Percentiles rank a stretch among this genome's conserved stretches.
Conservation (phyloP, 1,140 invertebrate species). For the Apis dorsata region DNA sequence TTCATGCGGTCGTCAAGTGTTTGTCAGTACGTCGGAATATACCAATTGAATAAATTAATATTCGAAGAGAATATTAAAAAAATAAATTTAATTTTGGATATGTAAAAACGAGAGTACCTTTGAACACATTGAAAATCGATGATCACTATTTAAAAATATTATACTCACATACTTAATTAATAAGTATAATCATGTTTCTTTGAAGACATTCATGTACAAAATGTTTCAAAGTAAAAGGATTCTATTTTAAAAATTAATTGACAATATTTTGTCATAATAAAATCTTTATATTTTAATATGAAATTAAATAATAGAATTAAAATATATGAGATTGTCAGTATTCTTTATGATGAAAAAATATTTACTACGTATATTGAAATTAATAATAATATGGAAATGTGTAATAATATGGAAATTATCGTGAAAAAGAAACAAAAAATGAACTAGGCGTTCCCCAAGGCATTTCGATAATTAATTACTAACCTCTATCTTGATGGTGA, state of each 20-base stretch:
- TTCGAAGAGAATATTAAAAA: background rate
- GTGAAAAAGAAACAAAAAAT: background rate
- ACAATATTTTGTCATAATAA: background rate
- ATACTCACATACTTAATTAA: no score
- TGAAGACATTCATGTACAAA: no score
- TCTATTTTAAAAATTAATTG: no score
- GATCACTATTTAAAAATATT: no score
- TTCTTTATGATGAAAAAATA: background rate
- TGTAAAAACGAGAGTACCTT: no score
- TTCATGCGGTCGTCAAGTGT: slow-evolving; percentile 10
- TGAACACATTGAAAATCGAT: no score
- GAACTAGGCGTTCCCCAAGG: slow-evolving; percentile 17
- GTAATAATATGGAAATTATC: background rate
- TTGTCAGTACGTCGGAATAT: background rate
- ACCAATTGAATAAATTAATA: background rate
- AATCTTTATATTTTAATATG: background rate
- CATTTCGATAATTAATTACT: slow-evolving; percentile 29
- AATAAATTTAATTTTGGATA: no score
- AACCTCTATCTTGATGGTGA: slow-evolving; percentile 1
- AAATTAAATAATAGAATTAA: background rate
- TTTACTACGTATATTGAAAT: background rate
- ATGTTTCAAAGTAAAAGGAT: no score
- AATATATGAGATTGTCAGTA: background rate
- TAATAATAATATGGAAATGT: background rate
- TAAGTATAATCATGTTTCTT: no score